These are phyloP conservation scores for Andrena fulva DNA, from an alignment of 2,888 invertebrate species.

Conservation along the genomic window DNA sequence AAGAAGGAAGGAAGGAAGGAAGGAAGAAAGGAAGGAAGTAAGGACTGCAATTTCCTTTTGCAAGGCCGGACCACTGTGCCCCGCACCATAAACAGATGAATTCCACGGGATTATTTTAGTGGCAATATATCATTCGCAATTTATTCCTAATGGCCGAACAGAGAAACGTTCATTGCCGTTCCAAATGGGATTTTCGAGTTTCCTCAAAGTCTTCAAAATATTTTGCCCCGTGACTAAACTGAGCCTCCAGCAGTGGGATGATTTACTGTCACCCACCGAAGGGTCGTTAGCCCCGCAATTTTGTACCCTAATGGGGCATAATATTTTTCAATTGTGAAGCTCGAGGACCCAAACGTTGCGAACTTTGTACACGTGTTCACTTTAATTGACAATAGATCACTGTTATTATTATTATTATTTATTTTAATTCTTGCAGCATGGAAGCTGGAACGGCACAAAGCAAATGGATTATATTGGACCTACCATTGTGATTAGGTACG, in stretches of 20 bases:
- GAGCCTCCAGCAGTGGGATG: constrained; percentile 24
- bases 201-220: constrained; percentile 37
- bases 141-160: constrained; percentile 29
- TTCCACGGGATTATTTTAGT: constrained; percentile 49
- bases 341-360: neutral
- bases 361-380: neutral
- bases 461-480: constrained; percentile 37
- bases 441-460: neutral
- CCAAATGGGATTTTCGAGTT: constrained; percentile 36
- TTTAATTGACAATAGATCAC: neutral
- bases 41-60: constrained; percentile 25
- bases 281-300: constrained; percentile 31
- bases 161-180: constrained; percentile 39
- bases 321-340: constrained; percentile 5
- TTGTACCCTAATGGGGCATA: constrained; percentile 1
- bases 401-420: neutral
- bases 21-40: neutral
- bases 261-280: constrained; percentile 34
- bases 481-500: constrained; percentile 7
- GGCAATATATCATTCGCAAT: constrained; percentile 47
- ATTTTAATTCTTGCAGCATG: constrained; percentile 9
- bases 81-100: constrained; percentile 47
- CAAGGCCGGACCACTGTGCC: constrained; percentile 14
- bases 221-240: constrained; percentile 49
- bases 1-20: neutral